A percentile compares a stretch with the other conserved stretches of the same genome.
These are phyloP conservation scores for Ictalurus punctatus DNA, from an alignment of 2,113 vertebrate genomes.

Conservation along the genomic window DNA sequence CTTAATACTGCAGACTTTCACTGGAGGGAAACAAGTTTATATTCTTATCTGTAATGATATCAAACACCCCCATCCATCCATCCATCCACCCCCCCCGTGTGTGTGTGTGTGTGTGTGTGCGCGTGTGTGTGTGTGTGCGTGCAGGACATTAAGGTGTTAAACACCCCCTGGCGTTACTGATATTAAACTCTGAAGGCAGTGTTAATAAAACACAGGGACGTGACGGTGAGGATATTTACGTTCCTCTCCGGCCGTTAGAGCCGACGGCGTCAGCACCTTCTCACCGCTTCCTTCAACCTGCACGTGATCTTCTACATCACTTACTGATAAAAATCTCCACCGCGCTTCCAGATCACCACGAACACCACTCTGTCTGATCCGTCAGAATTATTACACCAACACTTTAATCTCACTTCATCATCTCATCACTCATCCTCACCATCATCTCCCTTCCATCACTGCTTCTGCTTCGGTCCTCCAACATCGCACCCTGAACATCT, in stretches of 20 bases:
- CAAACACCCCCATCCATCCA: too few relatives aligned
- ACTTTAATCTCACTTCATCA: not conserved
- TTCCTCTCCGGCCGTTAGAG: not conserved
- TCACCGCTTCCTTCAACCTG: not conserved
- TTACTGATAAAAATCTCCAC: not conserved
- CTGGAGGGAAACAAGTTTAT: too few relatives aligned
- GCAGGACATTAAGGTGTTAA: not conserved
- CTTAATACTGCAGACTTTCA: too few relatives aligned
- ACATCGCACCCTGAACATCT: not conserved
- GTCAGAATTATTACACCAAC: not conserved
- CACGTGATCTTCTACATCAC: not conserved
- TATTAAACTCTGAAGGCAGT: not conserved
- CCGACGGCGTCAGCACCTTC: not conserved
- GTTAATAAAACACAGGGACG: not conserved
- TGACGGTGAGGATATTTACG: not conserved
- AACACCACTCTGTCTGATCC: too few relatives aligned
- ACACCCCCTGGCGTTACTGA: not conserved
- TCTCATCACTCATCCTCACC: not conserved
- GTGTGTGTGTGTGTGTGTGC: not conserved
- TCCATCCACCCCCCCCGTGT: too few relatives aligned
- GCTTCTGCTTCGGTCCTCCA: not conserved
- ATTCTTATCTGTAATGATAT: too few relatives aligned
- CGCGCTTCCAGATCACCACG: not conserved
- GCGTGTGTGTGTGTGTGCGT: not conserved
- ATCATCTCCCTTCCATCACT: not conserved